These are phyloP conservation scores for Hirtodrosophila cameraria DNA, from an alignment of 2,888 invertebrate genomes.

Conservation along the genomic window DNA sequence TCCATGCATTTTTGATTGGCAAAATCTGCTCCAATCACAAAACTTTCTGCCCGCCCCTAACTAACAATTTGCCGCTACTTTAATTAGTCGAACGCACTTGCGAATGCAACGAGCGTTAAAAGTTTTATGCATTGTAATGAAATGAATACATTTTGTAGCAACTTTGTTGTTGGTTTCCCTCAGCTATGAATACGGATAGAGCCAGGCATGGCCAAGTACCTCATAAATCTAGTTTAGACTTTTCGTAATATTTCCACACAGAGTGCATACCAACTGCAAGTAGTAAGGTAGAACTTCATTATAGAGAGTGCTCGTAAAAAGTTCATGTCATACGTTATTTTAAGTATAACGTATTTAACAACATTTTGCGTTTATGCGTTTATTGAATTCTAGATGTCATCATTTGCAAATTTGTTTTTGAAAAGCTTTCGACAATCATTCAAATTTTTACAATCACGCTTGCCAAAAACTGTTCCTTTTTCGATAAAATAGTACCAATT, in stretches of 20 bases:
- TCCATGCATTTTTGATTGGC: conserved; percentile 63
- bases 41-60: conserved; percentile 17
- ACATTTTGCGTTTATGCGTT: neutral
- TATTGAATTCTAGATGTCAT: neutral
- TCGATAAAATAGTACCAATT: no score
- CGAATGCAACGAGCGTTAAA: conserved; percentile 48
- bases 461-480: no score
- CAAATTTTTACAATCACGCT: no score
- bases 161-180: conserved; percentile 58
- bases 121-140: conserved; percentile 63
- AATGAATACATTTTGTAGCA: conserved; percentile 59
- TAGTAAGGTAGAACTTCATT: conserved; percentile 13
- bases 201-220: conserved; percentile 23
- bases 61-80: conserved; percentile 43
- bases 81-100: conserved; percentile 57
- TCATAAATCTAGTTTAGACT: conserved; percentile 40
- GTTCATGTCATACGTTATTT: neutral
- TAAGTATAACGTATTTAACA: neutral
- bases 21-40: conserved; percentile 29
- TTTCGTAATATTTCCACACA: conserved; percentile 9
- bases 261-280: no score
- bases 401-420: neutral
- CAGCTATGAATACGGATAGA: conserved; percentile 7
- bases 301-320: conserved; percentile 1
- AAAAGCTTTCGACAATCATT: no score